Conservation (phyloP, 1,140 invertebrate genomes). For the Lethocerus indicus region DNA sequence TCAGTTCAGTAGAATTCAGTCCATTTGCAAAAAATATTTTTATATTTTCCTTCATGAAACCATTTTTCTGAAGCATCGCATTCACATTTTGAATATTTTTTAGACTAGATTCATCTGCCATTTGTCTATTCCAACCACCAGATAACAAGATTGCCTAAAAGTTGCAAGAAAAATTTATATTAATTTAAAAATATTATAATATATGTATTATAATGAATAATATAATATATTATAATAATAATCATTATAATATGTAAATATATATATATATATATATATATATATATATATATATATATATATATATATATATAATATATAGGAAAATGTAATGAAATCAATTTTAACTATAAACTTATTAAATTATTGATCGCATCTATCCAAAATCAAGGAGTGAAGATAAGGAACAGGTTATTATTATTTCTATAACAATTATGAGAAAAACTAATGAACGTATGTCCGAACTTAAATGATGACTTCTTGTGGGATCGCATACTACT, state of each 20-base stretch:
- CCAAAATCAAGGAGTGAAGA: too few species aligned
- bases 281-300: not conserved
- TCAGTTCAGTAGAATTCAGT: conserved; percentile 11
- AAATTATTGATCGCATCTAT: too few species aligned
- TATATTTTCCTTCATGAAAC: conserved; percentile 31
- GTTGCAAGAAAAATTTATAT: not conserved
- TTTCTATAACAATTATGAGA: too few species aligned
- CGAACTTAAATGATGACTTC: too few species aligned
- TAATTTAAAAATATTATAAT: not conserved
- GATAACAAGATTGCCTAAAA: conserved; percentile 31
- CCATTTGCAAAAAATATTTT: conserved; percentile 37
- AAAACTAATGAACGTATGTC: too few species aligned
- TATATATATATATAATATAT: not conserved
- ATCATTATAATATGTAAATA: not conserved
- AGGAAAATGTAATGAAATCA: not conserved
- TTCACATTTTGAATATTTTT: conserved; percentile 26
- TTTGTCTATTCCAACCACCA: conserved; percentile 34
- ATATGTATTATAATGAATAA: not conserved
- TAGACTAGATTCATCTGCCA: conserved; percentile 22
- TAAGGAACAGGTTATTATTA: too few species aligned
- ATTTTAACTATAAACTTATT: too few species aligned
- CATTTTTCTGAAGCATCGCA: conserved; percentile 27
- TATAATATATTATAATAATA: not conserved
- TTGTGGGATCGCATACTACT: too few species aligned
- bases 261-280: not conserved